Conservation (phyloP, 2,797 vertebrate species). For the Denticeps clupeoides region DNA sequence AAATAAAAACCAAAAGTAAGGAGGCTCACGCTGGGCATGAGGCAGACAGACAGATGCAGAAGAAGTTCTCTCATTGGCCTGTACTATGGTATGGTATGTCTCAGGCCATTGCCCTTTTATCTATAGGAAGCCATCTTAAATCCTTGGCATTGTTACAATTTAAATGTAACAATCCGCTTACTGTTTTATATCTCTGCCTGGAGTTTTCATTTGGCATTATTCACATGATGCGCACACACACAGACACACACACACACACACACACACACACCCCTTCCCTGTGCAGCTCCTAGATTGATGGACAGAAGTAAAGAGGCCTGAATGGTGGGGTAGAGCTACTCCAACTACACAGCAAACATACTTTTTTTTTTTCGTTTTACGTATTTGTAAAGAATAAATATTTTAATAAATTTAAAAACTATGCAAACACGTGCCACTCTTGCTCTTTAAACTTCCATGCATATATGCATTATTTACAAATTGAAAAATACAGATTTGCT, state of each 20-base stretch:
- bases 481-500: constrained; percentile 95
- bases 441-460: constrained; percentile 89
- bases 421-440: constrained; percentile 99
- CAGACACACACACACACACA: neutral
- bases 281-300: constrained; percentile 7
- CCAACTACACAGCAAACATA: constrained; percentile 83
- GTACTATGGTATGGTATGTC: constrained; percentile 9
- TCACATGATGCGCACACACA: neutral
- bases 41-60: neutral
- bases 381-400: constrained; percentile 99
- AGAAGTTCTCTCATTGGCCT: constrained; percentile 7
- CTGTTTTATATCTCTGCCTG: too few species aligned
- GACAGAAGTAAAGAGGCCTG: too few species aligned
- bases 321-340: too few species aligned
- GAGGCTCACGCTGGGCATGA: too few species aligned
- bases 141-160: too few species aligned
- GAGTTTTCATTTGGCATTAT: constrained; percentile 25
- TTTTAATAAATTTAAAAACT: constrained; percentile 84
- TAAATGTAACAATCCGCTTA: too few species aligned
- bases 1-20: constrained; percentile 46
- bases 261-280: constrained; percentile 32
- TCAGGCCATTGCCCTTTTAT: too few species aligned
- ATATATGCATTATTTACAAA: constrained; percentile 99
- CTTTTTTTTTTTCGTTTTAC: constrained; percentile 60
- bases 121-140: neutral